These are phyloP conservation scores for Drosophila limbata DNA, from an alignment of 2,888 invertebrate species.

Conservation along the genomic window DNA sequence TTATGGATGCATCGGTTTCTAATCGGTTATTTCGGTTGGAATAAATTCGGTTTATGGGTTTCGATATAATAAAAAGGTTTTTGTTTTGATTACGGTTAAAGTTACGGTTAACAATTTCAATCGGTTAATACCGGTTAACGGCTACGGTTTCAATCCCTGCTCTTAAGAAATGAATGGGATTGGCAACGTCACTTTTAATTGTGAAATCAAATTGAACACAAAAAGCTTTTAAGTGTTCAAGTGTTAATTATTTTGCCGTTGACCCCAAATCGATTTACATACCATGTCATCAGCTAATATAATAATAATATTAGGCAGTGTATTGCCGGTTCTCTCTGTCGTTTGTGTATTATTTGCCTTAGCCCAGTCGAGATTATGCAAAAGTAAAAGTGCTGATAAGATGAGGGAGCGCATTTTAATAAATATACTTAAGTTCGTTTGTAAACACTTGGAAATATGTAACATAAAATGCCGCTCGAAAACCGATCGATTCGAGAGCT, in stretches of 20 bases:
- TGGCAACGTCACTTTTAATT: too few relatives aligned
- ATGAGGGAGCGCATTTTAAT: constrained; percentile 49
- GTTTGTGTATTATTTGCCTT: constrained; percentile 30
- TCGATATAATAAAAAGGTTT: too few relatives aligned
- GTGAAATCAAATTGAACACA: too few relatives aligned
- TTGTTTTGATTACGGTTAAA: too few relatives aligned
- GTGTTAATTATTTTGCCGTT: constrained; percentile 3
- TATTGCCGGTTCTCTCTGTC: constrained; percentile 18
- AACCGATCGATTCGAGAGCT: constrained; percentile 45
- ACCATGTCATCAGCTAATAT: constrained; percentile 94
- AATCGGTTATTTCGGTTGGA: too few relatives aligned
- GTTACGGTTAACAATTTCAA: too few relatives aligned
- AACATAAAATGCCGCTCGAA: constrained; percentile 25
- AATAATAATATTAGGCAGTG: constrained; percentile 89
- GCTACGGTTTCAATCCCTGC: too few relatives aligned
- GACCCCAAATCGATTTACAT: constrained; percentile 57
- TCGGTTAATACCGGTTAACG: too few relatives aligned
- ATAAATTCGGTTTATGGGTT: too few relatives aligned
- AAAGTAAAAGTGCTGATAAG: constrained; percentile 69
- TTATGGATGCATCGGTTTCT: too few relatives aligned
- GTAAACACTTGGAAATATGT: neutral
- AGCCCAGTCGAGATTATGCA: constrained; percentile 46
- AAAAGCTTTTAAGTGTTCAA: constrained; percentile 89
- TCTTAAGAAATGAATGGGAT: too few relatives aligned
- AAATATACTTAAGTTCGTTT: constrained; percentile 3